Evolutionary conservation across 2,797 vertebrate species (phyloP), one percentile per base, ranked within the genome.

Genomic region (Gastrophryne carolinensis): DNA sequence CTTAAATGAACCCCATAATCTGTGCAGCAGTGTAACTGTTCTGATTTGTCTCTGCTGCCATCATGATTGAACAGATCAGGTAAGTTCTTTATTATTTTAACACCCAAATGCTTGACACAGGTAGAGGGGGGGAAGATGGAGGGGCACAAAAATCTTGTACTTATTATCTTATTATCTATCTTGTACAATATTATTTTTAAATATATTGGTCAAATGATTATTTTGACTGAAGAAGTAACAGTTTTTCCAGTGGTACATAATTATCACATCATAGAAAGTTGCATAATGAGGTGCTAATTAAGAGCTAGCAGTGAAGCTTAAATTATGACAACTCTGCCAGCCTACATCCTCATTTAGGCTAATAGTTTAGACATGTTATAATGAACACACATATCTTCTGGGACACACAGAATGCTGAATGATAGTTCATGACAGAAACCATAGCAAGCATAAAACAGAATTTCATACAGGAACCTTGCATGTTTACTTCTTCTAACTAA

Each of bases 281-380:
- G 24, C 27, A 19, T 44, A 63, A 63, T 4, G 39, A 30, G n/a
- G 37, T 27, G 24, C 37, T 63, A 44, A 29, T 62, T 47, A 63
- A 63, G 24, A 44, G 39, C 26, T 44, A 17, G 9, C 61, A 29
- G n/a, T 11, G 41, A 63, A 44, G 24, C 39, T 29, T 63, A 15
- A 29, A 63, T 63, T 63, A 47, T 63, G 61, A 44, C n/a, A 47
- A 63, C 39, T 44, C 27, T 47, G 37, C 26, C 24, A 63, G 41
- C 13, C 61, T 2, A 47, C 24, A 27, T 47, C 27, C 24, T 63
- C n/a, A 63, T 27, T 63, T 63, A 29, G 6, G 5, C 24, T 47
- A 44, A 44, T 27, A 41, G 24, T 39, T 21, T n/a, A n/a, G 58
- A n/a, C 39, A 15, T 29, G 21, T 39, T 61, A 7, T 47, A 19